Base-by-base conservation (phyloP, 2,797 vertebrate species). In the Picus viridis region DNA sequence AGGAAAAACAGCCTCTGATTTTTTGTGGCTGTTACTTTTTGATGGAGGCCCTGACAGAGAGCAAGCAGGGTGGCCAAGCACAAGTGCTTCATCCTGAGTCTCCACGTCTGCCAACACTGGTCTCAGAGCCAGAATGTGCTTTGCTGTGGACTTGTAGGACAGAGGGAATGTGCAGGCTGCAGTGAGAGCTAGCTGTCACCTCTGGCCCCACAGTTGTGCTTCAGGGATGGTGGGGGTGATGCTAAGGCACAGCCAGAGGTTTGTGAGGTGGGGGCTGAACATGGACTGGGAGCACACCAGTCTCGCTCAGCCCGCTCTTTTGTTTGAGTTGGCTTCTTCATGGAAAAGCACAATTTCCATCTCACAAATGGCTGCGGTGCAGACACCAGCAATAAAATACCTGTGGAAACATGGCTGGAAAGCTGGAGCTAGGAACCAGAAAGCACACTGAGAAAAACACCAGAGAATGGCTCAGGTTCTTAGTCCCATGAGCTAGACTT, bases 1-100 rank as follows among this genome's bases (percentile, higher is more conserved):
- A 87, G 88, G 86, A 85, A 93, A 89, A 94, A 8, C 58, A 69
- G 56, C 12, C 67, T 77, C 51, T 69, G 83, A 41, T 83, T 69
- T 78, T 94, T 76, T 39, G 59, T 73, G 74, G 47, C 83, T 88
- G 57, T 76, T 87, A 29, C 73, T 68, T 67, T 67, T 32, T 78
- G 67, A 32, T 10, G n/a, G 74, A 71, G 43, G 36, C 62, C 2
- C 3, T 32, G n/a, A 47, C 13, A 43, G 65, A 30, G 36, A 39
- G 45, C 22, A 18, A 43, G 57, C 61, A 8, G 30, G 39, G 58
- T 19, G 0, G 3, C 23, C 20, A 51, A 1, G 1, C 12, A 7
- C 29, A 12, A 53, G 36, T 2, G 2, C 64, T 49, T 84, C 47
- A 56, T 26, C 29, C 47, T 30, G n/a, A 5, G 2, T 36, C 12